phyloP scores from a whole-genome alignment of 2,888 invertebrate species.

The Synanthedon andrenaeformis region DNA sequence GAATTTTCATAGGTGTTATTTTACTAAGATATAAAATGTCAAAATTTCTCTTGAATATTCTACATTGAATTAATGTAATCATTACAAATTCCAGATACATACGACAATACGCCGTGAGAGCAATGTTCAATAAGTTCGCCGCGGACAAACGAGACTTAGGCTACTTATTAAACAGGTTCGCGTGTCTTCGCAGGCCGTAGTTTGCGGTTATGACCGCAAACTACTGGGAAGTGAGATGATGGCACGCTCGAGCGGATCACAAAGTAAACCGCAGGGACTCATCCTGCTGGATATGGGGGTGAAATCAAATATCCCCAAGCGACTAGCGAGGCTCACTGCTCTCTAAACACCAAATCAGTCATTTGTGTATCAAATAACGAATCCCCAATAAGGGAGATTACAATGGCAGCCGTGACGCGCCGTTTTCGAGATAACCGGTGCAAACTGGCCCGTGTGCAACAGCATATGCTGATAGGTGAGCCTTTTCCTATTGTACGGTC shows the following conservation, averaged over 20 bases:
- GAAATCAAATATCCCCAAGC: not conserved
- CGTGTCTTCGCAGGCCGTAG: constrained; percentile 30
- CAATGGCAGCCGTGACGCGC: constrained; percentile 37
- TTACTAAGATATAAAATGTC: too few relatives aligned
- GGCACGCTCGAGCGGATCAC: constrained; percentile 45
- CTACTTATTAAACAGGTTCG: constrained; percentile 43
- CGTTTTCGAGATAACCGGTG: constrained; percentile 33
- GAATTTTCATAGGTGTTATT: too few relatives aligned
- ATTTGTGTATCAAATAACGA: constrained; percentile 37
- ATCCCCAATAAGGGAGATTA: constrained; percentile 31
- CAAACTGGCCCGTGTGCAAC: constrained; percentile 21
- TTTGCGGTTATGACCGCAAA: constrained; percentile 45
- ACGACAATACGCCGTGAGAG: constrained; percentile 16
- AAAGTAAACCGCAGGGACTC: constrained; percentile 41
- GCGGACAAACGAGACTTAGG: constrained; percentile 14
- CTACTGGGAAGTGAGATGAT: constrained; percentile 23
- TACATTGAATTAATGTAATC: constrained; percentile 12
- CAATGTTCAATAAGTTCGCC: constrained; percentile 19
- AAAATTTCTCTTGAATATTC: too few relatives aligned
- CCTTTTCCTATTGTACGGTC: constrained; percentile 37
- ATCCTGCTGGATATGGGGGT: constrained; percentile 11
- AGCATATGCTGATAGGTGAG: constrained; percentile 18
- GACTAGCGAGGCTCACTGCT: constrained; percentile 23
- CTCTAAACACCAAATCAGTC: constrained; percentile 27
- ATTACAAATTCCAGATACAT: constrained; percentile 20